Evolutionary conservation across 2,888 invertebrate genomes (phyloP).

Genomic region (Gonocerus acuteangulatus): DNA sequence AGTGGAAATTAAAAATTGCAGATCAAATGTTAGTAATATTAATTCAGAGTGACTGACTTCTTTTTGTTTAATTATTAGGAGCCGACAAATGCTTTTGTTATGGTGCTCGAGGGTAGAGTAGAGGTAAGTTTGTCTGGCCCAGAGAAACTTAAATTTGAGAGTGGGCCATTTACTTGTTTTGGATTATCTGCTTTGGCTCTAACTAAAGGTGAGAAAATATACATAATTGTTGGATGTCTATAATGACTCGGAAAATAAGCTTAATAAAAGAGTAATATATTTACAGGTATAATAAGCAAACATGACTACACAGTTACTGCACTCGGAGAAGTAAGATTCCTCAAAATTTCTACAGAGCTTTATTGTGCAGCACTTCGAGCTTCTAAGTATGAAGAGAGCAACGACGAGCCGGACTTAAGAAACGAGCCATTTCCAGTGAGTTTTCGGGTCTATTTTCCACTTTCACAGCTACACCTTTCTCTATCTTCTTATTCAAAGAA

Average conservation of each 20-base stretch:
- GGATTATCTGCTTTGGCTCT: conserved; percentile 28
- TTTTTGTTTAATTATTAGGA: too few relatives aligned
- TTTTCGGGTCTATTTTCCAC: too few relatives aligned
- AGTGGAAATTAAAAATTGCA: too few relatives aligned
- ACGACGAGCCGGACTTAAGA: conserved; percentile 7
- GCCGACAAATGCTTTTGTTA: conserved; percentile 32
- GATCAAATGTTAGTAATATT: too few relatives aligned
- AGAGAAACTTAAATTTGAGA: conserved; percentile 34
- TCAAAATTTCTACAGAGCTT: conserved; percentile 30
- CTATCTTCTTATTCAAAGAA: too few relatives aligned
- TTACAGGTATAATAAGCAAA: conserved; percentile 11
- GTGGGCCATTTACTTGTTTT: conserved; percentile 36
- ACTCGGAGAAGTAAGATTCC: conserved; percentile 29
- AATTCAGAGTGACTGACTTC: too few relatives aligned
- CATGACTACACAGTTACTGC: conserved; percentile 33
- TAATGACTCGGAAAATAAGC: not conserved
- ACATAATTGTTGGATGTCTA: not conserved
- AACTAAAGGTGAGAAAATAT: conserved; percentile 11
- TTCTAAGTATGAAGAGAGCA: conserved; percentile 26
- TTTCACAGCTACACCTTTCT: too few relatives aligned
- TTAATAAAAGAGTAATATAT: too few relatives aligned
- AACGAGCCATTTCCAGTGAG: conserved; percentile 22
- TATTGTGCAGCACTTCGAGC: conserved; percentile 31
- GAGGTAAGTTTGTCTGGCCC: conserved; percentile 29
- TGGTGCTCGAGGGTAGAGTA: conserved; percentile 36